Conservation (phyloP, 1,140 invertebrate genomes). For the Nylanderia fulva region DNA sequence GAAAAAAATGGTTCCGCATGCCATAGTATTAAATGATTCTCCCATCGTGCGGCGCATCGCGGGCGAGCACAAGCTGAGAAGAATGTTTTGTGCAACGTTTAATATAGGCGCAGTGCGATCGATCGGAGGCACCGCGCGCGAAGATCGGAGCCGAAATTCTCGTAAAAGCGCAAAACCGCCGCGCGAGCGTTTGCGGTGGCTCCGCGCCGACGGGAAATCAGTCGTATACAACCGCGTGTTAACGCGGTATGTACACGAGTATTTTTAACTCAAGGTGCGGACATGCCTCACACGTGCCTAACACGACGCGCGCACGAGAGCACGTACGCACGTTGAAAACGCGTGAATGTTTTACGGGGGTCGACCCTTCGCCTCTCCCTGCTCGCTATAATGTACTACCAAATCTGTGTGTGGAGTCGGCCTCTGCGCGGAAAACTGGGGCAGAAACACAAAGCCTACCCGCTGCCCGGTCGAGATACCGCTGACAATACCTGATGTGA, state of each 20-base stretch:
- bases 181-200: neutral
- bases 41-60: neutral
- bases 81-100: slow-evolving; percentile 35
- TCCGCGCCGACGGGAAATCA: slow-evolving; percentile 40
- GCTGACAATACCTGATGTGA: slow-evolving; percentile 81
- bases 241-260: slow-evolving; percentile 73
- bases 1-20: neutral
- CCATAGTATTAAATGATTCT: slow-evolving; percentile 10
- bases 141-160: slow-evolving; percentile 49
- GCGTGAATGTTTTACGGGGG: slow-evolving; percentile 83
- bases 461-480: slow-evolving; percentile 81
- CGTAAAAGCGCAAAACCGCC: slow-evolving; percentile 65
- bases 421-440: slow-evolving; percentile 80
- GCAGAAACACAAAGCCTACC: slow-evolving; percentile 83
- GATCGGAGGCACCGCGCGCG: slow-evolving; percentile 45
- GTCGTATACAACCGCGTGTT: slow-evolving; percentile 34
- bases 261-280: slow-evolving; percentile 82
- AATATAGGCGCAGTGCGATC: slow-evolving; percentile 44
- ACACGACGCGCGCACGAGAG: neutral
- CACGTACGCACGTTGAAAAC: slow-evolving; percentile 76
- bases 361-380: slow-evolving; percentile 77
- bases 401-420: slow-evolving; percentile 76
- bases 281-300: slow-evolving; percentile 43
- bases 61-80: neutral
- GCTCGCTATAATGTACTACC: slow-evolving; percentile 73